Evolutionary conservation across 2,113 vertebrate species (phyloP).

Genomic region (Anas platyrhynchos): DNA sequence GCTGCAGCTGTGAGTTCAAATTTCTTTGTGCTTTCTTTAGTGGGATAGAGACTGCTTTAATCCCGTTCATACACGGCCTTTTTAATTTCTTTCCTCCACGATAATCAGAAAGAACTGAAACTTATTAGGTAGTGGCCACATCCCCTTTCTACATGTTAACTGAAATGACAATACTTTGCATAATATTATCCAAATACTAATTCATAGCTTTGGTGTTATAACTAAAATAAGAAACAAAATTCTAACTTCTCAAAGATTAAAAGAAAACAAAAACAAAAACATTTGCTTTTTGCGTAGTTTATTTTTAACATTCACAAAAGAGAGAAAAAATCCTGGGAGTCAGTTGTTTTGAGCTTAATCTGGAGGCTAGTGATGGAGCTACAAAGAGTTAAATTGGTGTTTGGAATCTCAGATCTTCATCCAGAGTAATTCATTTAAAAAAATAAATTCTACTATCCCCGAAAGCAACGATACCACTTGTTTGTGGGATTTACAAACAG

Average conservation of each 20-base stretch:
- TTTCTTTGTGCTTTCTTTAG: slow-evolving; percentile 58
- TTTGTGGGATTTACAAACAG: neutral
- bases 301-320: neutral
- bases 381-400: neutral
- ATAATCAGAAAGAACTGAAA: slow-evolving; percentile 22
- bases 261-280: neutral
- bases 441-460: neutral
- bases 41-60: slow-evolving; percentile 17
- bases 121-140: neutral
- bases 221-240: neutral
- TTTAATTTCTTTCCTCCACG: slow-evolving; percentile 28
- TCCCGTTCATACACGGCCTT: neutral
- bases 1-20: slow-evolving; percentile 60
- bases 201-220: neutral
- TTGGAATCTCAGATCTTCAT: neutral
- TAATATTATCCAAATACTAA: neutral
- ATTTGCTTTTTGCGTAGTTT: neutral
- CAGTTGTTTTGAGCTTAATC: neutral
- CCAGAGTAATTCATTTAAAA: neutral
- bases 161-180: neutral
- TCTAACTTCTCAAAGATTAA: neutral
- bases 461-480: neutral
- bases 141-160: neutral
- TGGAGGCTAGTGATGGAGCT: neutral
- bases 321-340: neutral